A percentile compares a stretch with the other conserved stretches of the same genome.
Conservation (phyloP, 2,113 vertebrate species). For the Piaya cayana region DNA sequence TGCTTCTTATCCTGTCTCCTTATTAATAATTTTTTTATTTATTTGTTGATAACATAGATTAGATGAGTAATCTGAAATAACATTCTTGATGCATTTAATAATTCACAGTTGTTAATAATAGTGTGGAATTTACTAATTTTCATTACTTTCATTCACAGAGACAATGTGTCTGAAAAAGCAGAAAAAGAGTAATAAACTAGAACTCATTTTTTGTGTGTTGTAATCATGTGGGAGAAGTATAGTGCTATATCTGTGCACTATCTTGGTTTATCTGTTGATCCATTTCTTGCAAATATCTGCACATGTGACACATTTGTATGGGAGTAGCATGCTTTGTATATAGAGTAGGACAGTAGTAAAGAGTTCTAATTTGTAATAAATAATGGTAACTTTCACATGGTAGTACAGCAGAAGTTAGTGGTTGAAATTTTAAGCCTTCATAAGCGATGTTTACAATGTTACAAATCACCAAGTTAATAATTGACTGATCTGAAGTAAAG, state of each 20-base stretch:
- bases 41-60: not conserved
- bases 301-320: not conserved
- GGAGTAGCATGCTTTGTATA: not conserved
- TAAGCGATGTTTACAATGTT: not conserved
- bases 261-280: not conserved
- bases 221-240: not conserved
- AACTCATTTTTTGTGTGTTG: fast-evolving
- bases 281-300: not conserved
- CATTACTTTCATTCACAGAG: not conserved
- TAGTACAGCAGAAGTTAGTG: not conserved
- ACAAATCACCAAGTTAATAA: not conserved
- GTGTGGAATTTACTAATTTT: not conserved
- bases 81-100: not conserved
- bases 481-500: not conserved
- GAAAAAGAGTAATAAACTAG: not conserved
- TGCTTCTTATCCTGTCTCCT: not conserved
- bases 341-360: not conserved
- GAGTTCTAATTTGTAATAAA: not conserved
- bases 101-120: not conserved
- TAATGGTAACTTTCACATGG: not conserved
- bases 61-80: not conserved
- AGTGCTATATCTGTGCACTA: not conserved
- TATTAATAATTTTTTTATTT: not conserved
- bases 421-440: not conserved
- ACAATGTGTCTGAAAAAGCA: not conserved